Conservation (phyloP, 2,113 vertebrate species). For the Ariopsis seemanni region DNA sequence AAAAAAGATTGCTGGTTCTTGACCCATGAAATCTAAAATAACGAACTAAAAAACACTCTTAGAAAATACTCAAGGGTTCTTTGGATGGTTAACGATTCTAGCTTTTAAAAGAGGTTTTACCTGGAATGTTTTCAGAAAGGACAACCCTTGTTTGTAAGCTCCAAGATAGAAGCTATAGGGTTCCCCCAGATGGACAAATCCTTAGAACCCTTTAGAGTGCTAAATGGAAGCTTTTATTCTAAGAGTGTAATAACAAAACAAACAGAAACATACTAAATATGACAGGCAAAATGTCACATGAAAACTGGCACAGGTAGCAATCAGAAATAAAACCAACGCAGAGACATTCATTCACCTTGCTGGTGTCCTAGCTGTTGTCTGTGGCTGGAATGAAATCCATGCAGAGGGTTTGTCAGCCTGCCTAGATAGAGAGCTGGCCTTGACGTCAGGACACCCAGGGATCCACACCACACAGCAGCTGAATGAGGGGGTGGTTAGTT, state of each 20-base stretch:
- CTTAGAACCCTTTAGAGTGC: background rate
- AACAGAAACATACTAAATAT: background rate
- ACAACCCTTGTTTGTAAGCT: background rate
- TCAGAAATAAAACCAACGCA: conserved; percentile 5
- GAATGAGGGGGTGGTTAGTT: conserved; percentile 18
- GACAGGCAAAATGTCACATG: background rate
- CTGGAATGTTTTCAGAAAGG: background rate
- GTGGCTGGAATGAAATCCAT: conserved; percentile 41
- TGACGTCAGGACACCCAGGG: conserved; percentile 46
- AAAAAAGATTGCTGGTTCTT: background rate
- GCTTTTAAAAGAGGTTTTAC: background rate
- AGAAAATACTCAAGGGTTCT: background rate
- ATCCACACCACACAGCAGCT: conserved; percentile 10
- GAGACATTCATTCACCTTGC: conserved; percentile 41
- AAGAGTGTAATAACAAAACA: background rate
- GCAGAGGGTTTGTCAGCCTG: conserved; percentile 30
- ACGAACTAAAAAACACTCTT: background rate
- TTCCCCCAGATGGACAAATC: background rate
- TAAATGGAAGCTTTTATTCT: conserved; percentile 3
- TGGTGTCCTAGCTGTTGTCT: conserved; percentile 41
- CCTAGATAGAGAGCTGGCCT: conserved; percentile 30
- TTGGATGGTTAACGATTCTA: background rate
- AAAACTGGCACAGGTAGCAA: background rate
- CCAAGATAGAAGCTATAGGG: background rate
- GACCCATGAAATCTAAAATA: background rate